Conservation (phyloP, 2,113 vertebrate genomes). For the Notothenia coriiceps region DNA sequence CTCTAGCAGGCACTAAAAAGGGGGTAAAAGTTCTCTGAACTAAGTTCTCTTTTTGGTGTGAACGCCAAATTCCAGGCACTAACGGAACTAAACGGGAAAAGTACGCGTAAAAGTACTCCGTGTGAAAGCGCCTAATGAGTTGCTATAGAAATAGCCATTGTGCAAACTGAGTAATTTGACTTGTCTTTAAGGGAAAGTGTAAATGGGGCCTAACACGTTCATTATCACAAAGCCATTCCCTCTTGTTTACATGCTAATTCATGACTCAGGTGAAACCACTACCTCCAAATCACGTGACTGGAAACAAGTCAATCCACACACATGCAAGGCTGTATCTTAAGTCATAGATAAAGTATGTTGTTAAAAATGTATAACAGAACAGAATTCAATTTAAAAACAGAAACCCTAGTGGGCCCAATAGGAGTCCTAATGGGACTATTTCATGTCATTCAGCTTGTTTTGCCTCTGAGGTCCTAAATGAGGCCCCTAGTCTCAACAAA, state of each 20-base stretch:
- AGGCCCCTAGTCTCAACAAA: conserved; percentile 51
- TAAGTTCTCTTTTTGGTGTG: too few relatives aligned
- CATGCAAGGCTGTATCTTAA: conserved; percentile 2
- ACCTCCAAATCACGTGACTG: conserved; percentile 27
- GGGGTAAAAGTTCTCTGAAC: too few relatives aligned
- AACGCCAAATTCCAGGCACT: too few relatives aligned
- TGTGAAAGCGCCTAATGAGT: not conserved
- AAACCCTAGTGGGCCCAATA: not conserved
- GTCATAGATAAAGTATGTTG: too few relatives aligned
- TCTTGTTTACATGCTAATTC: conserved; percentile 44
- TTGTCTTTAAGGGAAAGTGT: too few relatives aligned
- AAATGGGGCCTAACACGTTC: not conserved
- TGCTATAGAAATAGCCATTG: too few relatives aligned
- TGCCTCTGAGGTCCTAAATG: conserved; percentile 55
- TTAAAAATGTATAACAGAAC: too few relatives aligned
- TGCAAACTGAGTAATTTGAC: too few relatives aligned
- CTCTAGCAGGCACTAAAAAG: too few relatives aligned
- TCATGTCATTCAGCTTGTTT: conserved; percentile 50
- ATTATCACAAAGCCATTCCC: conserved; percentile 37
- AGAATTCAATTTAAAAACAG: not conserved
- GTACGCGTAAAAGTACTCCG: too few relatives aligned
- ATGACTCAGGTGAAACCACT: conserved; percentile 35
- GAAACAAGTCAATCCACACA: conserved; percentile 14
- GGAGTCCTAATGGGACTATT: conserved; percentile 13
- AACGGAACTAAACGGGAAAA: too few relatives aligned